phyloP scores from a whole-genome alignment of 2,113 vertebrate genomes.

The Neogobius melanostomus region DNA sequence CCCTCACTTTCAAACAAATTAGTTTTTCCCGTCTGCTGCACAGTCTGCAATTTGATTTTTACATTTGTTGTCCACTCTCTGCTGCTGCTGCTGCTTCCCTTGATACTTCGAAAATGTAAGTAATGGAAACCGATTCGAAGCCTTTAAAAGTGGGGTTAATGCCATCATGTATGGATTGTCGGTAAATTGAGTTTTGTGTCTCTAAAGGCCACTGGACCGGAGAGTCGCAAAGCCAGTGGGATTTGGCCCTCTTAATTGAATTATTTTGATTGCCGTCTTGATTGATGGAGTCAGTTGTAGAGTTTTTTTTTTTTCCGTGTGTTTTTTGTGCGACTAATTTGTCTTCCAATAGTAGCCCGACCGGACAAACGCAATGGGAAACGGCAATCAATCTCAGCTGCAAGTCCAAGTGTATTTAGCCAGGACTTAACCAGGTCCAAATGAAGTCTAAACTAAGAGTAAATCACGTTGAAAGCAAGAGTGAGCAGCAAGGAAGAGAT shows the following conservation, averaged over 20 bases:
- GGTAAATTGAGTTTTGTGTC: slow-evolving; percentile 74
- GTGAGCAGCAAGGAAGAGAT: not conserved
- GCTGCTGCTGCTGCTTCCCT: slow-evolving; percentile 43
- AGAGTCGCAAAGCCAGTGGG: slow-evolving; percentile 67
- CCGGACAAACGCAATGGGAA: slow-evolving; percentile 74
- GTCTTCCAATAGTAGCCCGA: slow-evolving; percentile 66
- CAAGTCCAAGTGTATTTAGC: slow-evolving; percentile 52
- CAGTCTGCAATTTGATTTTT: slow-evolving; percentile 51
- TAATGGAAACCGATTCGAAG: slow-evolving; percentile 68
- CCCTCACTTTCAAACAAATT: slow-evolving; percentile 52
- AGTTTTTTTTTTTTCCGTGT: slow-evolving; percentile 55
- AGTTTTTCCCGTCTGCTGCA: slow-evolving; percentile 54
- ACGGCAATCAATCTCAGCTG: slow-evolving; percentile 74
- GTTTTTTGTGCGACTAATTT: slow-evolving; percentile 73
- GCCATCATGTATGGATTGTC: slow-evolving; percentile 70
- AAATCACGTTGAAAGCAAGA: not conserved
- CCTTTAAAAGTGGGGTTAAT: slow-evolving; percentile 69
- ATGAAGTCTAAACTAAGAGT: not conserved
- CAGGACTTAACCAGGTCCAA: slow-evolving; percentile 1
- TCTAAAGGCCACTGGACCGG: slow-evolving; percentile 61
- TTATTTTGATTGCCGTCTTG: slow-evolving; percentile 80
- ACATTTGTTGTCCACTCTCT: slow-evolving; percentile 32
- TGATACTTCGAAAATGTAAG: slow-evolving; percentile 68
- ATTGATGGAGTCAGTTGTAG: slow-evolving; percentile 79
- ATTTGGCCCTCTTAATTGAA: slow-evolving; percentile 78